Evolutionary conservation across 2,113 vertebrate genomes (phyloP).

Genomic region (Pterocles burchelli): DNA sequence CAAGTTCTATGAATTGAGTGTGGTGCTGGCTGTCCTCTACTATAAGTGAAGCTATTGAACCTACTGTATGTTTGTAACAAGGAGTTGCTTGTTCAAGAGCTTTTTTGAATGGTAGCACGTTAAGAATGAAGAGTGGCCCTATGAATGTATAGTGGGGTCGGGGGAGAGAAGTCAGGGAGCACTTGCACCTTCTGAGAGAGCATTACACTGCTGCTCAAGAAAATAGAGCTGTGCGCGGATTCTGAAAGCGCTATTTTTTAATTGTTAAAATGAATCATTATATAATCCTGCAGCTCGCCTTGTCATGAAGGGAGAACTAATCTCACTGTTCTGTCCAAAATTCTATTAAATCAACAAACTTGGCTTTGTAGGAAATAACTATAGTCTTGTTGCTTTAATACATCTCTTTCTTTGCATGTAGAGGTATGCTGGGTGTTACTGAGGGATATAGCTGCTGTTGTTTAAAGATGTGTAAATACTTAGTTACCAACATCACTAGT

Average conservation of each 20-base stretch:
- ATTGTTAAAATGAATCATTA: background rate
- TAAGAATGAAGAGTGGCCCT: background rate
- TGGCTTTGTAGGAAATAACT: background rate
- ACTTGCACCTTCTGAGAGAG: background rate
- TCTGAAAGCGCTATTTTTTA: background rate
- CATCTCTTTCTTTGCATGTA: background rate
- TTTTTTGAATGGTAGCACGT: background rate
- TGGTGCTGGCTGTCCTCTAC: background rate
- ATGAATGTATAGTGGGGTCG: background rate
- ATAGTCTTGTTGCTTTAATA: background rate
- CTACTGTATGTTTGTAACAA: background rate
- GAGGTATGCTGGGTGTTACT: background rate
- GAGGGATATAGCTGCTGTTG: background rate
- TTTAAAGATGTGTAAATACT: background rate
- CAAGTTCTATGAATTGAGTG: background rate
- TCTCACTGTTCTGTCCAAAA: background rate
- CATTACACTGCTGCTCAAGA: background rate
- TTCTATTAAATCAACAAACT: background rate
- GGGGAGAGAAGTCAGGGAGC: background rate
- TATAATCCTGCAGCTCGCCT: background rate
- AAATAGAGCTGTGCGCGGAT: background rate
- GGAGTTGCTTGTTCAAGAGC: background rate
- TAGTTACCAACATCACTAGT: background rate
- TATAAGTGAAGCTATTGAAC: background rate
- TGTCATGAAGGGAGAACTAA: background rate